phyloP scores from a whole-genome alignment of 2,888 invertebrate genomes.

The Meliscaeva auricollis region DNA sequence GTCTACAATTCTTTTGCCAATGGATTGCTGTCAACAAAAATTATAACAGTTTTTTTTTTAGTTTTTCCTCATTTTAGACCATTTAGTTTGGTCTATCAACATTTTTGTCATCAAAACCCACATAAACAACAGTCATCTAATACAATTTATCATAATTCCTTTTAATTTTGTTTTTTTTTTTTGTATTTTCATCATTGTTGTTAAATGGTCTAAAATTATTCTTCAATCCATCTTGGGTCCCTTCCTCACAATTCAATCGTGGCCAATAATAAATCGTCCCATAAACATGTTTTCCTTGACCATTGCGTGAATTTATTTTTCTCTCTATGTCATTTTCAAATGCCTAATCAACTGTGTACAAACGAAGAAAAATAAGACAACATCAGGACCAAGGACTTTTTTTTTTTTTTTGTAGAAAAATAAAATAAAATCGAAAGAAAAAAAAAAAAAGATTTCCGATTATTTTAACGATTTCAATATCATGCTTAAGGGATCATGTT shows the following conservation, averaged over 20 bases:
- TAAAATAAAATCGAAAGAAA: too few relatives aligned
- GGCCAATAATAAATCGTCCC: conserved; percentile 1
- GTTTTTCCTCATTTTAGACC: too few relatives aligned
- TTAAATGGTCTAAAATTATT: not conserved
- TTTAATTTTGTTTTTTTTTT: too few relatives aligned
- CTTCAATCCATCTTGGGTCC: not conserved
- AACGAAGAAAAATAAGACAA: not conserved
- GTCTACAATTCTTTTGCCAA: too few relatives aligned
- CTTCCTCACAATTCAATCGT: not conserved
- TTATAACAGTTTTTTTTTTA: too few relatives aligned
- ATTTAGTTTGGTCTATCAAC: too few relatives aligned
- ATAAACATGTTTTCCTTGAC: conserved; percentile 8
- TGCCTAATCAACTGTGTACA: conserved; percentile 51
- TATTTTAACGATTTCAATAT: conserved; percentile 69
- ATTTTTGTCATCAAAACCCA: too few relatives aligned
- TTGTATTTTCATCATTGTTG: not conserved
- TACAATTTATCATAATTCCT: too few relatives aligned
- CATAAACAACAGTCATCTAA: too few relatives aligned
- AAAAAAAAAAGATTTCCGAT: conserved; percentile 43
- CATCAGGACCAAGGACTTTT: conserved; percentile 9
- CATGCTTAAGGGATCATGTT: conserved; percentile 73
- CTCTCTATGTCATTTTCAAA: not conserved
- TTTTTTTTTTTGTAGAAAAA: not conserved
- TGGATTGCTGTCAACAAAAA: too few relatives aligned
- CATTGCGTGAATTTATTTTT: conserved; percentile 13